Evolutionary conservation across 1,140 invertebrate species (phyloP), one percentile per base, ranked within the genome.

Genomic region (Microplitis mediator): DNA sequence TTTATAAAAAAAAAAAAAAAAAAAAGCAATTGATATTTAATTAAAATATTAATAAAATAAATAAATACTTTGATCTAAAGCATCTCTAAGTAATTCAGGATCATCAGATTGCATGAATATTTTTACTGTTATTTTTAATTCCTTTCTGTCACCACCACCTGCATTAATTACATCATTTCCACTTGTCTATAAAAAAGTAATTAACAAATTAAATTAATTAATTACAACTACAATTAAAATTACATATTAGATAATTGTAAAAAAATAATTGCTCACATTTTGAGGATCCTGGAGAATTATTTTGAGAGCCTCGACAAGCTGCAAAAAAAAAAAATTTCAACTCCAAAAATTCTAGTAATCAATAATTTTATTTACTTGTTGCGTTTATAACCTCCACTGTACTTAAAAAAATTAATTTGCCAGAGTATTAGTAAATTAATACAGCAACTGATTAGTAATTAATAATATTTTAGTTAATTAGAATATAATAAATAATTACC

Each of bases 271-370:
- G 52, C 23, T 67, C 31, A 69, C 72, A 61, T 70, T 45, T 64
- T 34, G 56, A 50, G 35, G 4, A 74, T 68, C 32, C 54, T 35
- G 65, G 31, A 65, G 16, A 69, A 91, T 90, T 14, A 91, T 89
- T 79, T 91, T 92, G n/a, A 95, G 87, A 72, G 92, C 91, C 80
- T 94, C 92, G 64, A 90, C 88, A 60, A 95, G 78, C 93, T 94
- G 82, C 74, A 90, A 90, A 77, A 64, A 73, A 77, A 74, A 56
- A 72, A 71, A 51, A 71, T 4, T 39, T 63, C 76, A 54, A 23
- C 23, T 56, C 65, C 64, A 61, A 23, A 1, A 23, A 23, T 23
- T 23, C 23, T 23, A 23, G 23, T 9, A 65, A 56, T 50, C 11
- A 39, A 39, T 39, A 39, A 39, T 8, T 0, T 39, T 6, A 39